Conservation (phyloP, 2,113 vertebrate species). For the Lucifuga dentata region DNA sequence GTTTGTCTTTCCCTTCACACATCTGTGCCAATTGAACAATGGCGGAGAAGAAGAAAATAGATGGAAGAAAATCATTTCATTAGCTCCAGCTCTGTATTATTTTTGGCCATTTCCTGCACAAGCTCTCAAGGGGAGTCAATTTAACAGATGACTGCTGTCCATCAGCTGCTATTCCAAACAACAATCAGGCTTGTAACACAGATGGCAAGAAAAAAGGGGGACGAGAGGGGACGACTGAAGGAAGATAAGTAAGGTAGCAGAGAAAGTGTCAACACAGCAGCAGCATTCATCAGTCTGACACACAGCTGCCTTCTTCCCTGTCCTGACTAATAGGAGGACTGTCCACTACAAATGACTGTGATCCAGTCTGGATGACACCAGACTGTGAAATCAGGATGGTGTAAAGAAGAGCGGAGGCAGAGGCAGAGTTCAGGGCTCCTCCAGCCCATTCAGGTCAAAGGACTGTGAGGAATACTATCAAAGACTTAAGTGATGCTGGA, state of each 20-base stretch:
- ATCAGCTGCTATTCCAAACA: constrained; percentile 71
- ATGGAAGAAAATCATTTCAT: constrained; percentile 67
- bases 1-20: constrained; percentile 62
- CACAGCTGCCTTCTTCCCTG: constrained; percentile 61
- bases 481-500: constrained; percentile 31
- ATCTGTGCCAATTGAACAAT: constrained; percentile 49
- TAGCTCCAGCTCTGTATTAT: constrained; percentile 70
- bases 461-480: constrained; percentile 60
- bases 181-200: constrained; percentile 73
- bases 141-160: constrained; percentile 85
- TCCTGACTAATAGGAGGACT: constrained; percentile 79
- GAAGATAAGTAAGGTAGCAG: constrained; percentile 38
- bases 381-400: constrained; percentile 51
- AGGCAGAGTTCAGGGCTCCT: constrained; percentile 48
- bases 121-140: constrained; percentile 75
- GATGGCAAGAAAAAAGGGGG: constrained; percentile 37
- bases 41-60: constrained; percentile 18
- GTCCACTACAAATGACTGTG: constrained; percentile 80
- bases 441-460: constrained; percentile 63
- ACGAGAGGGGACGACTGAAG: constrained; percentile 16
- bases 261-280: constrained; percentile 70
- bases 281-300: constrained; percentile 78
- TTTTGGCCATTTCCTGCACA: constrained; percentile 69
- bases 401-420: constrained; percentile 51
- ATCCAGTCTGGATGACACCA: constrained; percentile 73